A percentile compares a stretch with the other conserved stretches of the same genome.
Conservation (phyloP, 2,113 vertebrate genomes). For the Nerophis lumbriciformis region DNA sequence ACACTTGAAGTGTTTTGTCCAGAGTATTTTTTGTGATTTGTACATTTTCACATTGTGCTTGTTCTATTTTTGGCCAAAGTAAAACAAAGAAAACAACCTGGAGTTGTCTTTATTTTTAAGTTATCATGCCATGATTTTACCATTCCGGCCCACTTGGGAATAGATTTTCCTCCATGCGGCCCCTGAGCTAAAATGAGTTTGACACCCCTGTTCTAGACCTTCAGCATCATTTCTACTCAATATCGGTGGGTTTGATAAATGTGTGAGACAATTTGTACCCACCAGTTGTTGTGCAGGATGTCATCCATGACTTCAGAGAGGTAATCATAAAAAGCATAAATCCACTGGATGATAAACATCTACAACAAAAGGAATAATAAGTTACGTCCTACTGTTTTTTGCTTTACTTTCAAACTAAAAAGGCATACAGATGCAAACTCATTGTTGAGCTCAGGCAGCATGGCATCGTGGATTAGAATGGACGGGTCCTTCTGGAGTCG, state of each 20-base stretch:
- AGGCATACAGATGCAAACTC: slow-evolving; percentile 87
- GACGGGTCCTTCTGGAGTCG: slow-evolving; percentile 82
- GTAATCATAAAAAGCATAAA: slow-evolving; percentile 79
- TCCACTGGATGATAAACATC: slow-evolving; percentile 92
- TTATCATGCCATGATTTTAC: no score
- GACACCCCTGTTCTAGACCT: no score
- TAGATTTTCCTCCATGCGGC: no score
- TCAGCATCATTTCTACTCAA: no score
- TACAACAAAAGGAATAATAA: slow-evolving; percentile 34
- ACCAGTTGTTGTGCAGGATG: slow-evolving; percentile 93
- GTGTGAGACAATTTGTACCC: neutral
- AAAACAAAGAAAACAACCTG: no score
- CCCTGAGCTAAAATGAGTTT: no score
- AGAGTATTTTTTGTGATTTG: no score
- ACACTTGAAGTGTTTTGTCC: no score
- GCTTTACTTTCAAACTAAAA: neutral
- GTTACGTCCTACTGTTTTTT: neutral
- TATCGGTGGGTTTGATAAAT: neutral
- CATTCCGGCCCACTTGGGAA: no score
- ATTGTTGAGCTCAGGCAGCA: slow-evolving; percentile 83
- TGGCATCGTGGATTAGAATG: slow-evolving; percentile 78
- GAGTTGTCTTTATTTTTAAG: no score
- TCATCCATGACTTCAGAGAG: slow-evolving; percentile 81
- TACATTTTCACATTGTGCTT: no score
- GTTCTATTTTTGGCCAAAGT: no score